A percentile compares a stretch with the other conserved stretches of the same genome.
phyloP scores from a whole-genome alignment of 2,888 invertebrate genomes.

The Diarsia brunnea region DNA sequence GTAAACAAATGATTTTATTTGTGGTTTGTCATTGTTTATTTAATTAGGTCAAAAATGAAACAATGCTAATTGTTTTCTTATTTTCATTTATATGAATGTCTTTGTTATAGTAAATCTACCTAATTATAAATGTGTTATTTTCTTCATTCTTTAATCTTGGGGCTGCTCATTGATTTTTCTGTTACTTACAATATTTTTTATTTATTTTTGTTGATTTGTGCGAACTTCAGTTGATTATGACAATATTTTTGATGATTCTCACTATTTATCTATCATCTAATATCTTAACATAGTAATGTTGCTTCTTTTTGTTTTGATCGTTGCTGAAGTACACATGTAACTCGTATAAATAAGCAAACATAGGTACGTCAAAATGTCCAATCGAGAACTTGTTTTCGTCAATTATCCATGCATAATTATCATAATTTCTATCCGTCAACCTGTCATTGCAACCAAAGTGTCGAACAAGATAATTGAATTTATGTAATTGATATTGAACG shows the following conservation, averaged over 20 bases:
- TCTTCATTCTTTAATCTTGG: not conserved
- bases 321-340: too few relatives aligned
- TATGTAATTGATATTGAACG: conserved; percentile 42
- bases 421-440: conserved; percentile 50
- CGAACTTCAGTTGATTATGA: not conserved
- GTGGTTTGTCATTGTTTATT: conserved; percentile 6
- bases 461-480: conserved; percentile 52
- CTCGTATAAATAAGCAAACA: not conserved
- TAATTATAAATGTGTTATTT: not conserved
- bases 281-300: not conserved
- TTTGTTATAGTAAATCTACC: not conserved
- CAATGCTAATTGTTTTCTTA: not conserved
- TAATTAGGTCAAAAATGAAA: not conserved
- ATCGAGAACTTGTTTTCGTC: conserved; percentile 27
- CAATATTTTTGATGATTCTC: too few relatives aligned
- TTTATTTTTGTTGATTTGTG: not conserved
- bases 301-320: not conserved
- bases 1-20: not conserved
- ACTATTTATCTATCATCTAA: not conserved
- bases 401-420: conserved; percentile 32
- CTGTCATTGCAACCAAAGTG: conserved; percentile 49
- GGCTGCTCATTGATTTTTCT: not conserved
- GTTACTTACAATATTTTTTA: not conserved
- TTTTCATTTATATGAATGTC: not conserved
- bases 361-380: not conserved